phyloP scores from a whole-genome alignment of 53 echinoderm and acorn worm species.

The Pentamera pediparva region DNA sequence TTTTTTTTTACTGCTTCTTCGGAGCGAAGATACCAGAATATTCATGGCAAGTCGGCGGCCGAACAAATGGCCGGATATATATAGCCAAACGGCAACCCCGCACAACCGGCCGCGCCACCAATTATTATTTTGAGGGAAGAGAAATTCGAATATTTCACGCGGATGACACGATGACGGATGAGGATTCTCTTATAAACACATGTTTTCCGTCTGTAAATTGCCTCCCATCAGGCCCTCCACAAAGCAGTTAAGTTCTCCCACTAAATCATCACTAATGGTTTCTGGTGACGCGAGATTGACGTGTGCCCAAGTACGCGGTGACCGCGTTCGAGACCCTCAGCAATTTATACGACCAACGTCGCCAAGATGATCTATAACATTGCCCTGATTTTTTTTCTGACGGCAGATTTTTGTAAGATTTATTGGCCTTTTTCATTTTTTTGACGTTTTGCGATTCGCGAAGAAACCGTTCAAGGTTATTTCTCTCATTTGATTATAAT shows the following conservation, averaged over 20 bases:
- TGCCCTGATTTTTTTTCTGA: constrained; percentile 12
- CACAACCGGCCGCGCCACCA: neutral
- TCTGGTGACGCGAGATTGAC: constrained; percentile 24
- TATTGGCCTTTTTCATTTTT: constrained; percentile 3
- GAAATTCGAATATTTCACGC: neutral
- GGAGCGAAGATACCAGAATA: too few relatives aligned
- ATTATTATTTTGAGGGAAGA: neutral
- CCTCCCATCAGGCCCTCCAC: constrained; percentile 19
- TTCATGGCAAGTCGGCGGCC: too few relatives aligned
- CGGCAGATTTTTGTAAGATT: constrained; percentile 1
- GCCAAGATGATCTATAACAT: constrained; percentile 21
- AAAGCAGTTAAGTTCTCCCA: constrained; percentile 1
- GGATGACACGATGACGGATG: constrained; percentile 18
- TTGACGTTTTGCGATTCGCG: too few relatives aligned
- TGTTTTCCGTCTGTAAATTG: constrained; percentile 7
- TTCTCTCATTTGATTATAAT: too few relatives aligned
- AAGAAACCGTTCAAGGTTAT: too few relatives aligned
- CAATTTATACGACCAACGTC: constrained; percentile 25
- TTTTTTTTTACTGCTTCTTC: too few relatives aligned
- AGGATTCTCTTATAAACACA: constrained; percentile 17
- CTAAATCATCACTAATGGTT: constrained; percentile 28
- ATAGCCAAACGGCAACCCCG: neutral
- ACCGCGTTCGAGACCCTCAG: neutral
- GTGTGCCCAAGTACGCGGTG: constrained; percentile 9
- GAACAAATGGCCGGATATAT: too few relatives aligned